Percentiles rank a stretch among this genome's conserved stretches.
Conservation (phyloP, 2,797 vertebrate genomes). For the Paratrypauchen microcephalus region DNA sequence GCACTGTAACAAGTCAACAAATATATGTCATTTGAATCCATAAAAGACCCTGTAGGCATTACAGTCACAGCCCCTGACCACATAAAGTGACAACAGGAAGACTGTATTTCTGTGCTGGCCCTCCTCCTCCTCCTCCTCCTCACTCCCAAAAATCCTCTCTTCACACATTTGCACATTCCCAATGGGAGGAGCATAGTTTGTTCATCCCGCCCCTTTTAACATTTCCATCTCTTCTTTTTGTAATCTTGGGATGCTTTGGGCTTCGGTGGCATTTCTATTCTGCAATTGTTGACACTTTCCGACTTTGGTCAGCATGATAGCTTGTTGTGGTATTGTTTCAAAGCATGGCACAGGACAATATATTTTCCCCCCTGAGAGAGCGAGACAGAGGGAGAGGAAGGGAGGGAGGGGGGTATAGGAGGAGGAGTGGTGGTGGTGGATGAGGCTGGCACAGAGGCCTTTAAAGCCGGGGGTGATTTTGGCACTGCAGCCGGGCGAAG, state of each 20-base stretch:
- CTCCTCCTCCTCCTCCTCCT: too few relatives aligned
- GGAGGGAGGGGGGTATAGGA: neutral
- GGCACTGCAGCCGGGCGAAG: constrained; percentile 72
- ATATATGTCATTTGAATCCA: constrained; percentile 61
- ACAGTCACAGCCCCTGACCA: constrained; percentile 65
- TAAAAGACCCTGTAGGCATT: constrained; percentile 52
- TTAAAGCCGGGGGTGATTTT: constrained; percentile 77
- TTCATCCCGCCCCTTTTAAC: constrained; percentile 60
- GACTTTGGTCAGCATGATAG: constrained; percentile 12
- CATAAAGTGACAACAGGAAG: constrained; percentile 58
- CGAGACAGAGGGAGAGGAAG: constrained; percentile 12
- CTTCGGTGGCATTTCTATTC: constrained; percentile 47
- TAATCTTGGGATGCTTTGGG: constrained; percentile 56
- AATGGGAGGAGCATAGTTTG: constrained; percentile 67
- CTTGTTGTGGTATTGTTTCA: constrained; percentile 32
- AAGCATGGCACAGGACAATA: constrained; percentile 25
- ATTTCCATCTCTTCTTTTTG: constrained; percentile 51
- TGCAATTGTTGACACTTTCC: constrained; percentile 20
- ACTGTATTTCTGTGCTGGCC: constrained; percentile 49
- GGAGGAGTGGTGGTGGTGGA: constrained; percentile 53
- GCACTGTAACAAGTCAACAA: constrained; percentile 30
- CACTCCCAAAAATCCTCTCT: constrained; percentile 57
- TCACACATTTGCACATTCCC: constrained; percentile 67
- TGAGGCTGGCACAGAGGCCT: constrained; percentile 71
- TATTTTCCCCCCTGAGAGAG: constrained; percentile 29